These are phyloP conservation scores for Drosophila subquinaria DNA, from an alignment of 2,888 invertebrate genomes.

Conservation along the genomic window DNA sequence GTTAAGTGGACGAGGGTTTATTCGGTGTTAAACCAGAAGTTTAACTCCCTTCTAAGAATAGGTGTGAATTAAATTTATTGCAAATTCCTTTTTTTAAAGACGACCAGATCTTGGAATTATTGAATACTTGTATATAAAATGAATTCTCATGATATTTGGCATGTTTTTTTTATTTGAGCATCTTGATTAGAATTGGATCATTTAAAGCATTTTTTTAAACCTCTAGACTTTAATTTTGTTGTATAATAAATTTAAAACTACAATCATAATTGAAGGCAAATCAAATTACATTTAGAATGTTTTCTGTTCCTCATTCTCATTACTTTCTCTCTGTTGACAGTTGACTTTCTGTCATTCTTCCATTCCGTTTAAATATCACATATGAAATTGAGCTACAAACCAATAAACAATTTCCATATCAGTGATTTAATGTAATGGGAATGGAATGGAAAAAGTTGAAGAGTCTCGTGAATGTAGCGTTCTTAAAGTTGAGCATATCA, in stretches of 20 bases:
- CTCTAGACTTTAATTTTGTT: too few relatives aligned
- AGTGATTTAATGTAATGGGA: slow-evolving; percentile 9
- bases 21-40: slow-evolving; percentile 1
- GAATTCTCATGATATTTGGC: too few relatives aligned
- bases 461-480: background rate
- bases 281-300: background rate
- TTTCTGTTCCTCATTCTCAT: background rate
- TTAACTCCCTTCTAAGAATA: too few relatives aligned
- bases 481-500: slow-evolving; percentile 33
- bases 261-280: background rate
- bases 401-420: slow-evolving; percentile 32
- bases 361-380: slow-evolving; percentile 1
- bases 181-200: too few relatives aligned
- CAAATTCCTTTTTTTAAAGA: too few relatives aligned
- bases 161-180: too few relatives aligned
- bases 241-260: too few relatives aligned
- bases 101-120: too few relatives aligned
- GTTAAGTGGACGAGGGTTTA: slow-evolving; percentile 35
- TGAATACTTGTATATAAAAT: too few relatives aligned
- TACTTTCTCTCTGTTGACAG: background rate
- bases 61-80: too few relatives aligned
- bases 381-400: slow-evolving; percentile 23
- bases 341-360: background rate
- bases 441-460: too few relatives aligned
- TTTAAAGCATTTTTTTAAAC: too few relatives aligned